Evolutionary conservation across 1,140 invertebrate species (phyloP).

Genomic region (Phenacoccus solenopsis): DNA sequence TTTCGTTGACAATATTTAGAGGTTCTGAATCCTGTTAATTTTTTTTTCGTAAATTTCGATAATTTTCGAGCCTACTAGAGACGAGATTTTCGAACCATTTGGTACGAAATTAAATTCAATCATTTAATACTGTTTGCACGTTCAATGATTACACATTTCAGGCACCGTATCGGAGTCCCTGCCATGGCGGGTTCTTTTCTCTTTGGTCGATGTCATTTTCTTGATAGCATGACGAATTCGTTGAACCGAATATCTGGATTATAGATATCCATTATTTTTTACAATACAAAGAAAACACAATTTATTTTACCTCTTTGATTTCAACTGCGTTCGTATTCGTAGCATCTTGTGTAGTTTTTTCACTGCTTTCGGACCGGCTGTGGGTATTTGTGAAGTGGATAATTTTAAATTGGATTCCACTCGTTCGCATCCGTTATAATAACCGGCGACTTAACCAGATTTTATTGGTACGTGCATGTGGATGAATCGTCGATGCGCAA

Average conservation of each 20-base stretch:
- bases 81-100: not conserved
- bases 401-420: slow-evolving; percentile 9
- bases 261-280: slow-evolving; percentile 16
- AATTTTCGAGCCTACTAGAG: no score
- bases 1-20: no score
- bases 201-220: not conserved
- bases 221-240: not conserved
- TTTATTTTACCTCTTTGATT: slow-evolving; percentile 8
- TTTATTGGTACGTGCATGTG: not conserved
- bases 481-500: not conserved
- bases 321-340: no score
- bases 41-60: no score
- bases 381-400: not conserved
- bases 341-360: no score
- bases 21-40: no score
- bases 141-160: slow-evolving; percentile 14
- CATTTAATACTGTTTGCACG: slow-evolving; percentile 15
- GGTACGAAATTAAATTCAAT: slow-evolving; percentile 11
- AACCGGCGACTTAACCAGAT: not conserved
- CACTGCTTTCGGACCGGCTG: not conserved
- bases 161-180: not conserved
- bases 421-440: slow-evolving; percentile 6
- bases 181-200: not conserved
- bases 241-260: slow-evolving; percentile 14
- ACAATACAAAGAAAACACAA: slow-evolving; percentile 17